These are phyloP conservation scores for Crenichthys baileyi DNA, from an alignment of 2,797 vertebrate genomes.

Conservation along the genomic window DNA sequence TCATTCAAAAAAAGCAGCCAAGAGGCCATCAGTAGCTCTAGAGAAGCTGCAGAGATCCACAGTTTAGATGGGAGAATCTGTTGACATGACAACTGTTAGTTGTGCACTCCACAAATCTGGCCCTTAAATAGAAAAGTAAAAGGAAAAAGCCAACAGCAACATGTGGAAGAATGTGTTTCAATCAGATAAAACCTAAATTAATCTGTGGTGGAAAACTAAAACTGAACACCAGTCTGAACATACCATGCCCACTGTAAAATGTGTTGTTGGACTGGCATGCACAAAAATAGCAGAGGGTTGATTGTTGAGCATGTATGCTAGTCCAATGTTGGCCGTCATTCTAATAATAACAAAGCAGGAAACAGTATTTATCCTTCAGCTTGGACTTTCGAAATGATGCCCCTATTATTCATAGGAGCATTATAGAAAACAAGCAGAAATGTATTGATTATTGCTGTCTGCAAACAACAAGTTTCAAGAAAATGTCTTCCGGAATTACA, in stretches of 20 bases:
- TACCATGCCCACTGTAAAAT: not conserved
- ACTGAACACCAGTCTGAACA: not conserved
- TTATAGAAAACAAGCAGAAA: conserved; percentile 20
- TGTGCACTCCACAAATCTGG: too few relatives aligned
- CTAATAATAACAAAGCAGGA: conserved; percentile 20
- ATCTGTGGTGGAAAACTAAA: not conserved
- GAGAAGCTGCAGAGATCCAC: too few relatives aligned
- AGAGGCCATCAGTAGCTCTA: too few relatives aligned
- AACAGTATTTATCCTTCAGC: conserved; percentile 31
- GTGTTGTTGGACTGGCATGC: conserved; percentile 1
- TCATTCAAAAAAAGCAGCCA: too few relatives aligned
- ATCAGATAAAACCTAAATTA: not conserved
- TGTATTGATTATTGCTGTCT: conserved; percentile 38
- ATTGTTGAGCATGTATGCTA: conserved; percentile 14
- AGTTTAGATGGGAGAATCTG: too few relatives aligned
- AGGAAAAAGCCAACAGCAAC: not conserved
- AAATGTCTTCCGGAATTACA: conserved; percentile 15
- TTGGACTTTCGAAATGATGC: conserved; percentile 23
- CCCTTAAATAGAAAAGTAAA: too few relatives aligned
- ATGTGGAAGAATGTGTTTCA: not conserved
- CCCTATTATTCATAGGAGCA: conserved; percentile 38
- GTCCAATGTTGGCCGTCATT: conserved; percentile 36
- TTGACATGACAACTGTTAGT: too few relatives aligned
- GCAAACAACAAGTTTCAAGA: conserved; percentile 19
- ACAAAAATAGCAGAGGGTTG: conserved; percentile 32